phyloP scores from a whole-genome alignment of 2,888 invertebrate species.

The Xestoiulus laeticollis region DNA sequence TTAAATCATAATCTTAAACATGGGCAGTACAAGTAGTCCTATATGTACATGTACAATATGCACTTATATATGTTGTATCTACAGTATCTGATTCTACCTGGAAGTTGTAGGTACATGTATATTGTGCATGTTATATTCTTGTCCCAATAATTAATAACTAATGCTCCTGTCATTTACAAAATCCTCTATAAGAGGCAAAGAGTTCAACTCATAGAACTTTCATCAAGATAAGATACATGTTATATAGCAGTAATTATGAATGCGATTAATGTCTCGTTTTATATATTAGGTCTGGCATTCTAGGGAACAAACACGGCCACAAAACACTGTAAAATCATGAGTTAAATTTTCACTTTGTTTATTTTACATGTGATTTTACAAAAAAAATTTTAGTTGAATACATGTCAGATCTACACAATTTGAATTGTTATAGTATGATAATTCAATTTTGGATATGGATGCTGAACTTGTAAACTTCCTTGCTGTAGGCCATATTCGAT shows the following conservation, averaged over 20 bases:
- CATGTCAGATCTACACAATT: neutral
- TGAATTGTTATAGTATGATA: neutral
- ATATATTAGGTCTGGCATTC: neutral
- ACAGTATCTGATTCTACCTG: neutral
- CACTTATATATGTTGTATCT: neutral
- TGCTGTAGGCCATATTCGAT: neutral
- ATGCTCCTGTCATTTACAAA: conserved; percentile 23
- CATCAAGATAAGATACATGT: neutral
- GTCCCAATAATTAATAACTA: neutral
- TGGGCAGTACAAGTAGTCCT: no score
- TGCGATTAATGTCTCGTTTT: neutral
- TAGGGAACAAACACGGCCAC: neutral
- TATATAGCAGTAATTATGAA: neutral
- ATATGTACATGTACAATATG: no score
- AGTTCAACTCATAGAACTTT: neutral
- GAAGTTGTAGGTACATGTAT: neutral
- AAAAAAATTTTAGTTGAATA: neutral
- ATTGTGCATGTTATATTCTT: neutral
- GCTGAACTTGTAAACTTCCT: neutral
- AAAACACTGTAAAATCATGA: neutral
- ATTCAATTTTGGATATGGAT: neutral
- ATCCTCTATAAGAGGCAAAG: neutral
- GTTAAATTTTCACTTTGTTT: neutral
- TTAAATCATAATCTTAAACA: no score
- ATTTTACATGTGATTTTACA: neutral